Evolutionary conservation across 2,113 vertebrate species (phyloP), one percentile per base, ranked within the genome.

Genomic region (Gnathonemus echidnorhynchus): DNA sequence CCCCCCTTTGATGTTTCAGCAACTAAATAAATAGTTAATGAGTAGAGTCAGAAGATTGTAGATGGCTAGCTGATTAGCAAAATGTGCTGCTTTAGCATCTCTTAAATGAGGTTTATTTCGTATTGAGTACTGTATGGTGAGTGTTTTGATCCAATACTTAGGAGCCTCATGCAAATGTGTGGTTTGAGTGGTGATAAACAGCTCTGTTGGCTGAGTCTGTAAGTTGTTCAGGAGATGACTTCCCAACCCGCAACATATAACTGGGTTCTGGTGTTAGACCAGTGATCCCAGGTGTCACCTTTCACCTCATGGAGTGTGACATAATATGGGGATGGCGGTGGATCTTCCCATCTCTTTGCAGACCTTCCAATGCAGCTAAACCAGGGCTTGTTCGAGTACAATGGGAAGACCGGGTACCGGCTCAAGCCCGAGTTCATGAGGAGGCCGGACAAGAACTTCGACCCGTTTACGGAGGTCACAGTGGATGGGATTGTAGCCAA

Each of bases 331-430:
- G 84, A 19, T 48, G 84, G 45, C 11, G 10, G 21, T 39, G 15
- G 74, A 80, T 80, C 6, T 39, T 15, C 19, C 11, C 87, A 0
- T n/a, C 91, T 15, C 87, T 90, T 92, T 91, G 56, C 95, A 99
- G 98, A 99, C 93, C 94, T 99, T 92, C 97, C 98, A 93, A 99
- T 99, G 98, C 98, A 99, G 95, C 96, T 99, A 92, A 99, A 99
- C 93, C 97, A 98, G 96, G 98, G 98, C 42, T 98, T 99, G 97
- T 99, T 97, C 0, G 98, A 99, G 84, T 99, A 99, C 94, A 99
- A 99, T 1, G 98, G 98, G 9, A 99, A 98, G 93, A 97, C 97
- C 42, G 98, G 98, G 50, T 99, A 96, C 94, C 96, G 97, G 74
- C 94, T 99, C 70, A 99, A 99, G 92, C 98, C 98, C 3, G 98